Percentiles rank a stretch among this genome's conserved stretches.
These are phyloP conservation scores for Malachius bipustulatus DNA, from an alignment of 2,888 invertebrate species.

Conservation along the genomic window DNA sequence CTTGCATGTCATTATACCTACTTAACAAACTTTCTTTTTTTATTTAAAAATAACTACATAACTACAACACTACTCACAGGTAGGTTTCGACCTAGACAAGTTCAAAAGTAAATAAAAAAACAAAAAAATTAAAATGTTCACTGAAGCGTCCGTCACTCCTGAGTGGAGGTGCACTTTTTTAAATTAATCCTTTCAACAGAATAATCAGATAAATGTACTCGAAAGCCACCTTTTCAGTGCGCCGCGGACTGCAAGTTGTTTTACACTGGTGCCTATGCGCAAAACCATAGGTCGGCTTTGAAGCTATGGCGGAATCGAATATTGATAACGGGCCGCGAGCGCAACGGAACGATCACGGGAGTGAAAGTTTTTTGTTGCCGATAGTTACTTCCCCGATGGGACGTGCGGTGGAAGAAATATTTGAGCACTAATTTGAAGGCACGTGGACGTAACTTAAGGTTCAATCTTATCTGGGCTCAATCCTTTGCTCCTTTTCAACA, in stretches of 20 bases:
- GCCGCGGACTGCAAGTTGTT: constrained; percentile 3
- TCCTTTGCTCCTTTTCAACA: constrained; percentile 29
- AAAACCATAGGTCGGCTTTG: constrained; percentile 23
- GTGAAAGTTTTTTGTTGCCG: constrained; percentile 17
- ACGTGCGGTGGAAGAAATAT: constrained; percentile 29
- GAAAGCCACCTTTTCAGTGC: too few relatives aligned
- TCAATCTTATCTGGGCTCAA: constrained; percentile 21
- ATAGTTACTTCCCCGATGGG: constrained; percentile 26
- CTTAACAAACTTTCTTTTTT: too few relatives aligned
- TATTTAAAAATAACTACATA: too few relatives aligned
- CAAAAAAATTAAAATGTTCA: too few relatives aligned
- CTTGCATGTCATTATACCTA: too few relatives aligned
- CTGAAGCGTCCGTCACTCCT: too few relatives aligned
- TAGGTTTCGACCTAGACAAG: too few relatives aligned
- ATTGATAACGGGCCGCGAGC: constrained; percentile 19
- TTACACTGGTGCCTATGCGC: not conserved
- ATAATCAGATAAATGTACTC: too few relatives aligned
- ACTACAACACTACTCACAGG: too few relatives aligned
- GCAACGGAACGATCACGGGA: not conserved
- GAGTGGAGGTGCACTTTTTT: too few relatives aligned
- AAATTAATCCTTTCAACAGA: too few relatives aligned
- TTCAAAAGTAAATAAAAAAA: too few relatives aligned
- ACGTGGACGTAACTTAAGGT: constrained; percentile 25
- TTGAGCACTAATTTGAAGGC: constrained; percentile 25
- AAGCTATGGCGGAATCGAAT: constrained; percentile 27